Base-by-base conservation (phyloP, 2,113 vertebrate genomes). In the Platysteira castanea region DNA sequence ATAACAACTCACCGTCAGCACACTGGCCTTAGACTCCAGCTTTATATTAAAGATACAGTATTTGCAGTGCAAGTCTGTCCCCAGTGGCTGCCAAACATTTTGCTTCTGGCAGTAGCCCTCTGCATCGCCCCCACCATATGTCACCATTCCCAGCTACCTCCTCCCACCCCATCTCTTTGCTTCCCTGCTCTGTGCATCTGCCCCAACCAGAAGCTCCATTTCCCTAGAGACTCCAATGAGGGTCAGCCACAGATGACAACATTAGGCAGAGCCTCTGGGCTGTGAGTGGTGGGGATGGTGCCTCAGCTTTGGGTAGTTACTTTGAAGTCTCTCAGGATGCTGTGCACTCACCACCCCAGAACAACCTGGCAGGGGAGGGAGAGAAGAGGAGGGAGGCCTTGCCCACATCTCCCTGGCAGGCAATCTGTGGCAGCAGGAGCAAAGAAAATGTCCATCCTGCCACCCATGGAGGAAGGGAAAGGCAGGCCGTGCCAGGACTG, bases 271-370 rank as follows among this genome's bases (percentile, higher is more conserved):
- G 60, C 31, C 61, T 49, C 74, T 14, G 22, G 60, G 57, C 84
- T 64, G 30, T 24, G 33, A 81, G 47, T 0, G 0, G 5, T 30
- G 35, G n/a, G 76, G 54, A 46, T 0, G 0, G 27, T 23, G 47
- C 59, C 64, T 84, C 10, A 1, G 59, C 37, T 86, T 57, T 18
- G 37, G 71, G 70, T 39, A 24, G 53, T n/a, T 26, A 10, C 31
- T 87, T 31, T 26, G 74, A 82, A 65, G 65, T 31, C 2, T 2
- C 64, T 61, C 22, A 46, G 60, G 56, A 24, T 70, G 86, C n/a
- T 54, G 41, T 3, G 3, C 4, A 10, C n/a, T 57, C 56, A 12
- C 22, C 68, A 63, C 60, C 11, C 33, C 53, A 35, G 20, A 86
- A 26, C 30, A 74, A 30, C 50, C n/a, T 44, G 56, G 39, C 41